Evolutionary conservation across 1,140 invertebrate genomes (phyloP), one percentile per base, ranked within the genome.

Genomic region (Heliconius eleuchia): DNA sequence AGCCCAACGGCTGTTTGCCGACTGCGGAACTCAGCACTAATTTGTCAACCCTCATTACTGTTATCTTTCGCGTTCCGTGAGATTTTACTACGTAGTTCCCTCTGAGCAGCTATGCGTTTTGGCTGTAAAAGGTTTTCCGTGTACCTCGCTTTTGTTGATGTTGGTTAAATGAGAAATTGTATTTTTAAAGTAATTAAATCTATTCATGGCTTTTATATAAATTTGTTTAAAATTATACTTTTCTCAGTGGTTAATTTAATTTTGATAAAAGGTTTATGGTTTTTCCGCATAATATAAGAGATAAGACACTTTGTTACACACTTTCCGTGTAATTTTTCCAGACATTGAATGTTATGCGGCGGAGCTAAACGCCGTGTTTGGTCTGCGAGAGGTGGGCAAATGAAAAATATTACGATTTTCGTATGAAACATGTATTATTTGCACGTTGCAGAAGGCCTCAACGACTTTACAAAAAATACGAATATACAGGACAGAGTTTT

Each of bases 41-140:
- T 89, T 89, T 88, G 86, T 89, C 87, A 85, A 84, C 85, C 85
- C 86, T 86, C 83, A 88, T 89, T 89, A 89, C 83, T 66, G 84
- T 83, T 89, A 86, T 89, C 85, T 86, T 81, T 39, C 79, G 79
- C 81, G 81, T 87, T 85, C 80, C 85, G 84, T 77, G 86, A 84
- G 80, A 84, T 85, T 87, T 87, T 85, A 86, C 84, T 85, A 52
- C 74, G 74, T 83, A 84, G 87, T 85, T 82, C 78, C 84, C 27
- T 75, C 78, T 76, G 78, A 37, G 34, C 78, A 30, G 3, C 60
- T 13, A 66, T 83, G 77, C 82, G 82, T 85, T 87, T 83, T 78
- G 79, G 70, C 37, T 77, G 74, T 80, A 83, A 83, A 86, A 88
- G 87, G 87, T 84, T 89, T 89, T 88, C 82, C 88, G 70, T 89